These are phyloP conservation scores for Arion vulgaris DNA, from an alignment of 1,140 invertebrate species.

Conservation along the genomic window DNA sequence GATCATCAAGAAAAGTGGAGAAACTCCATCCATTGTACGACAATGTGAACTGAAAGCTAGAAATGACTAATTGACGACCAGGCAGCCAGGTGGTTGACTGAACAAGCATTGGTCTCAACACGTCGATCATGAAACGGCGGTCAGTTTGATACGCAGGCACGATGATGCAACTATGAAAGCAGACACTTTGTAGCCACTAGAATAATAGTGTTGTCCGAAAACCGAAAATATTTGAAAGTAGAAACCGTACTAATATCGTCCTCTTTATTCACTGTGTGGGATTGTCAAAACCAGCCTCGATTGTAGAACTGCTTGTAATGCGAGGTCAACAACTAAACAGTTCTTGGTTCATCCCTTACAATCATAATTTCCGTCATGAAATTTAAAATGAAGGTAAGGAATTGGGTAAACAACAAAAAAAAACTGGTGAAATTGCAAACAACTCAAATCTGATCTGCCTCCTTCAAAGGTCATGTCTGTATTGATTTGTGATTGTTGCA, in stretches of 20 bases:
- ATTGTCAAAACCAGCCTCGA: background rate
- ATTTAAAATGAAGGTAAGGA: background rate
- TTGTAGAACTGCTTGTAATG: background rate
- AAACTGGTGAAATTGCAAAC: slow-evolving; percentile 1
- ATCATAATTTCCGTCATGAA: background rate
- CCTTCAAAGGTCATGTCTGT: background rate
- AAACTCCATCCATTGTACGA: no score
- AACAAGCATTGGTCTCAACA: no score
- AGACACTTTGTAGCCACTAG: background rate
- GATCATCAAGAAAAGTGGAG: no score
- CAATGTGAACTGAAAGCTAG: no score
- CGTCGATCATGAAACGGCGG: background rate
- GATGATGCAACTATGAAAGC: background rate
- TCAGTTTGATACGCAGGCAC: background rate
- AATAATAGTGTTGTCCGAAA: slow-evolving; percentile 10
- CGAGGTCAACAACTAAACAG: background rate
- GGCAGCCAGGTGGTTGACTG: no score
- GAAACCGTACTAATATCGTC: background rate
- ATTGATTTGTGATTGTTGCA: slow-evolving; percentile 23
- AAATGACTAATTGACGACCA: no score
- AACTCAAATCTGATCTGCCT: slow-evolving; percentile 14
- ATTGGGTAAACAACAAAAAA: background rate
- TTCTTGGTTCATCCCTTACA: background rate
- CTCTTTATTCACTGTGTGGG: slow-evolving; percentile 23
- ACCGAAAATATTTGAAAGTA: background rate